Evolutionary conservation across 2,888 invertebrate genomes (phyloP).

Genomic region (Eudemis profundana): DNA sequence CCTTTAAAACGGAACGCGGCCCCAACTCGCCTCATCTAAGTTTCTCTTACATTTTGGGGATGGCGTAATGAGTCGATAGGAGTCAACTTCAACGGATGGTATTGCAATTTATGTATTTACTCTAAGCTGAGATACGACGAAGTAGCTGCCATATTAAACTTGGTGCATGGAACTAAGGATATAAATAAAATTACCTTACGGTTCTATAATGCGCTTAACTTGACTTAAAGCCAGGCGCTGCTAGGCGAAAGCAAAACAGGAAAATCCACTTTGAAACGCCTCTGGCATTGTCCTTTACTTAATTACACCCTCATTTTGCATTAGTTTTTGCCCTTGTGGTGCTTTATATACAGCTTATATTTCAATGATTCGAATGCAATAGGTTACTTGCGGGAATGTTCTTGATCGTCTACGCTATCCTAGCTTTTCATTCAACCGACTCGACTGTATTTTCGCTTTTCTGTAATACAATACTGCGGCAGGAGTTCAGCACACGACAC

Average conservation of each 20-base stretch:
- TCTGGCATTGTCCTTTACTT: slow-evolving; percentile 57
- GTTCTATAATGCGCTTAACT: slow-evolving; percentile 45
- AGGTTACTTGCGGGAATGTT: slow-evolving; percentile 7
- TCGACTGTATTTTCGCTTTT: slow-evolving; percentile 3
- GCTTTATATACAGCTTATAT: slow-evolving; percentile 53
- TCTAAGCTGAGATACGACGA: slow-evolving; percentile 2
- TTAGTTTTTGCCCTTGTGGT: slow-evolving; percentile 47
- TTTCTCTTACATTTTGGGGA: slow-evolving; percentile 18
- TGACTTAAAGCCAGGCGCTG: slow-evolving; percentile 47
- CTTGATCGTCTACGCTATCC: slow-evolving; percentile 14
- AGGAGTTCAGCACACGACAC: slow-evolving; percentile 1
- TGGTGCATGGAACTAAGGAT: neutral
- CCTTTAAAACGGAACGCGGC: slow-evolving; percentile 50
- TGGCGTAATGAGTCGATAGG: slow-evolving; percentile 17
- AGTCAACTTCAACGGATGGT: slow-evolving; percentile 1
- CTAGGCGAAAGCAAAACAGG: slow-evolving; percentile 57
- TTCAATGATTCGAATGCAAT: slow-evolving; percentile 49
- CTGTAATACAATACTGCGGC: slow-evolving; percentile 18
- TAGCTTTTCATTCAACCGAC: slow-evolving; percentile 16
- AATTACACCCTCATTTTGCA: slow-evolving; percentile 49
- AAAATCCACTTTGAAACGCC: slow-evolving; percentile 62
- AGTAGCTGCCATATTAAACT: slow-evolving; percentile 3
- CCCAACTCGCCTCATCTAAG: slow-evolving; percentile 37
- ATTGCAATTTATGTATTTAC: slow-evolving; percentile 22
- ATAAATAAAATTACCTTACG: slow-evolving; percentile 38